Base-by-base conservation (phyloP, 2,797 vertebrate genomes). In the Rhinatrema bivittatum region DNA sequence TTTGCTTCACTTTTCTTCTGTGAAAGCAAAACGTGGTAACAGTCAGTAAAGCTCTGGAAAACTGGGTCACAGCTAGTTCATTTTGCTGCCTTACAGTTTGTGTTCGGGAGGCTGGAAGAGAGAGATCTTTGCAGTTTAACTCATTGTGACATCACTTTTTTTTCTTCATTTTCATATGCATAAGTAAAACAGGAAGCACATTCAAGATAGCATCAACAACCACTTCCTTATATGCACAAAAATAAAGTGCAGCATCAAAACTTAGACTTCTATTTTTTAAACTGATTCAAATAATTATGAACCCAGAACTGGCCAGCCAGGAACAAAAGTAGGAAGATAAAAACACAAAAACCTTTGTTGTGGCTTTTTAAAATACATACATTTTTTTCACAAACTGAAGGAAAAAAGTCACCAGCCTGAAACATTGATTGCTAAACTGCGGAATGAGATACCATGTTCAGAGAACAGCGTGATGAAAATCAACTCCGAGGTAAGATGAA, bases 221-320 rank as follows among this genome's bases (percentile, higher is more conserved):
- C 78, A 71, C 91, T 96, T 95, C 94, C 93, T 95, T 82, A 83
- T 88, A 80, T 60, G 77, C 65, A 46, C 69, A 76, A 55, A 78
- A 82, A 59, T 71, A 70, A 57, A 76, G 56, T 38, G 48, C 65
- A 63, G 50, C 57, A 23, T 62, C 62, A 53, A 26, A 39, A 44
- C 54, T 29, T 35, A 35, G 60, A 20, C 57, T 60, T 51, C 22
- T 65, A 40, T 62, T 59, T 62, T 2, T 23, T 39, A 29, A 36
- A 16, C 53, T 43, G 40, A 39, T 39, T 61, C 12, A 12, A 7
- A 52, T 17, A 0, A 12, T 4, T 6, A 29, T 10, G 15, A 57
- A 23, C 53, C 46, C 53, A 16, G 59, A 49, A 19, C 42, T 24
- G 38, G 7, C 46, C 43, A 50, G 13, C 20, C 42, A 22, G 47